Evolutionary conservation across 1,140 invertebrate genomes (phyloP), one percentile per base, ranked within the genome.

Genomic region (Pygmarrhopalites habei): DNA sequence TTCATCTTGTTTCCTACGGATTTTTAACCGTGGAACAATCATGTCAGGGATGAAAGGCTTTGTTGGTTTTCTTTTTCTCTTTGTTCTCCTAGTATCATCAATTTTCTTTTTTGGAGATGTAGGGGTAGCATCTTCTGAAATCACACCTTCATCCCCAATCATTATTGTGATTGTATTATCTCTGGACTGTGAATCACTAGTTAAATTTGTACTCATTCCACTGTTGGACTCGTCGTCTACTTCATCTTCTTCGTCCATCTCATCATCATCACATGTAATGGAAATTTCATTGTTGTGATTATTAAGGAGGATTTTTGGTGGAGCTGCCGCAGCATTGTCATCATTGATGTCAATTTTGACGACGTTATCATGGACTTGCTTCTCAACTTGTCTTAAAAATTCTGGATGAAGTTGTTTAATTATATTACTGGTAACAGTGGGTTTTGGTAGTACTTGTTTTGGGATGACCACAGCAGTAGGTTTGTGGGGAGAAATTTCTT

Each of bases 81-180:
- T 41, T 2, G 65, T 66, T 25, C 65, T 32, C 26, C 65, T 53
- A 4, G 59, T 39, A 4, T 29, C 60, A 15, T 55, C 32, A 7
- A 39, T 51, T 14, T 76, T 25, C 88, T 78, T 66, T 80, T 82
- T 77, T 85, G 81, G 35, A n/a, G n/a, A n/a, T n/a, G n/a, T n/a
- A n/a, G n/a, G n/a, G 87, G 86, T 59, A 82, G 72, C 77, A 84
- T 83, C 66, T 83, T 81, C 73, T 85, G 87, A 72, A 43, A 79
- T 79, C 69, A 72, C 44, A 68, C 72, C 71, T 69, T 65, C 35
- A 47, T 69, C 60, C 58, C 63, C 56, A 47, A 61, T 65, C 12
- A 63, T 39, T 67, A 64, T 58, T 28, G 70, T 56, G 30, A 59
- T 60, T 58, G 65, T 49, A 19, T 17, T 70, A 2, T 57, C 7